Conservation (phyloP, 2,113 vertebrate species). For the Ranitomeya imitator region DNA sequence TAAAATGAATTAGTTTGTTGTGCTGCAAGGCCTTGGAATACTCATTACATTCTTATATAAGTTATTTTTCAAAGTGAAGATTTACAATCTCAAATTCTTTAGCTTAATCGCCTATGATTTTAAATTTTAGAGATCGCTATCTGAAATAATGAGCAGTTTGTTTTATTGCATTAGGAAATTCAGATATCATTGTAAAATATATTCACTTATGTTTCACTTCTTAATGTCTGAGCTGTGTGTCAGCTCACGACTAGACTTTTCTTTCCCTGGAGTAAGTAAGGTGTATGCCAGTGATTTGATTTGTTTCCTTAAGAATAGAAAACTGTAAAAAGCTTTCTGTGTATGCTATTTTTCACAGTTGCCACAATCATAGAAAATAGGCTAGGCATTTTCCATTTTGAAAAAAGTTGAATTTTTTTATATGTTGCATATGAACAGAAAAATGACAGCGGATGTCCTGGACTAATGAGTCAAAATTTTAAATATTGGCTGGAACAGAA, state of each 20-base stretch:
- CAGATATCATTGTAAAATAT: slow-evolving; percentile 21
- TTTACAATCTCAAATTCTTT: slow-evolving; percentile 60
- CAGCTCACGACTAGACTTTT: slow-evolving; percentile 12
- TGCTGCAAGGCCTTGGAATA: slow-evolving; percentile 59
- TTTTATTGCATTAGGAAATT: slow-evolving; percentile 12
- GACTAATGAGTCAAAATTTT: too few species aligned
- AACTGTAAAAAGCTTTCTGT: slow-evolving; percentile 23
- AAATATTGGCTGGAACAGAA: neutral
- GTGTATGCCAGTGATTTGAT: slow-evolving; percentile 28
- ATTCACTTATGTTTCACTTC: slow-evolving; percentile 24
- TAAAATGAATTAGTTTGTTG: slow-evolving; percentile 62
- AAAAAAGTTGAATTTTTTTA: neutral
- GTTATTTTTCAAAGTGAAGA: slow-evolving; percentile 63
- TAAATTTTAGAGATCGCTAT: slow-evolving; percentile 10
- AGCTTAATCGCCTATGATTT: slow-evolving; percentile 5
- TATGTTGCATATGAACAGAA: neutral
- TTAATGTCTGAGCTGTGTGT: slow-evolving; percentile 19
- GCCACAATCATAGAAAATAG: neutral
- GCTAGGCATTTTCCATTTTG: neutral
- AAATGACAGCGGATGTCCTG: neutral
- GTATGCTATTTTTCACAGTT: neutral
- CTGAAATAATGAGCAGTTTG: slow-evolving; percentile 14
- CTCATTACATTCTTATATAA: slow-evolving; percentile 57
- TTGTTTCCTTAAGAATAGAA: slow-evolving; percentile 12
- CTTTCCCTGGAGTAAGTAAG: slow-evolving; percentile 18